phyloP scores from a whole-genome alignment of 2,888 invertebrate genomes.

The Scrobipalpa atriplicella region DNA sequence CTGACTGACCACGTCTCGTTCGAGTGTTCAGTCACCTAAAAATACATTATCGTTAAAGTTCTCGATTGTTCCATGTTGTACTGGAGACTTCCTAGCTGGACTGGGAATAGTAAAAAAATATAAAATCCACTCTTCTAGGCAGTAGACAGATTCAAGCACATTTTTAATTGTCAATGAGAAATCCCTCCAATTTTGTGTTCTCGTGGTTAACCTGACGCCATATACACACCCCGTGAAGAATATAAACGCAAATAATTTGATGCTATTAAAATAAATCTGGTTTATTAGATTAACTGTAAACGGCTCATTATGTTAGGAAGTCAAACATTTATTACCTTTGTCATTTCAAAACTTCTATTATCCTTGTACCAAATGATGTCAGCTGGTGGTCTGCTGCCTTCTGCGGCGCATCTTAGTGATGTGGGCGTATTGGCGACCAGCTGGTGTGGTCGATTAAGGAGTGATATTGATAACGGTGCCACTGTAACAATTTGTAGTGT shows the following conservation, averaged over 20 bases:
- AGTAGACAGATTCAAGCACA: no score
- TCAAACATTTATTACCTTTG: slow-evolving; percentile 82
- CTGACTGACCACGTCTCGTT: slow-evolving; percentile 89
- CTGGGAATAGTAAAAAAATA: no score
- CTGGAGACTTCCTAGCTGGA: no score
- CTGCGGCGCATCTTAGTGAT: slow-evolving; percentile 90
- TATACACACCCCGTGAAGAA: no score
- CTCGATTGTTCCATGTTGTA: not conserved
- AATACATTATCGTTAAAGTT: not conserved
- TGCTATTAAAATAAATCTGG: no score
- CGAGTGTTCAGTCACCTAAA: slow-evolving; percentile 83
- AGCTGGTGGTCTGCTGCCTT: slow-evolving; percentile 93
- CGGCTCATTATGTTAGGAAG: no score
- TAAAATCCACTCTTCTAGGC: no score
- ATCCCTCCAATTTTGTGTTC: no score
- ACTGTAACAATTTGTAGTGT: slow-evolving; percentile 79
- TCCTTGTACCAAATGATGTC: slow-evolving; percentile 92
- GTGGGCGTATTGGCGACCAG: slow-evolving; percentile 90
- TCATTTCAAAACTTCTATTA: slow-evolving; percentile 87
- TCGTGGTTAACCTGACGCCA: no score
- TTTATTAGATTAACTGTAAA: no score
- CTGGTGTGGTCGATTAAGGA: slow-evolving; percentile 88
- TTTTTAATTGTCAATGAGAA: no score
- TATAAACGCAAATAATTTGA: no score
- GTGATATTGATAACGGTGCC: slow-evolving; percentile 89